phyloP scores from a whole-genome alignment of 2,888 invertebrate species.

The Camptogramma bilineatum region DNA sequence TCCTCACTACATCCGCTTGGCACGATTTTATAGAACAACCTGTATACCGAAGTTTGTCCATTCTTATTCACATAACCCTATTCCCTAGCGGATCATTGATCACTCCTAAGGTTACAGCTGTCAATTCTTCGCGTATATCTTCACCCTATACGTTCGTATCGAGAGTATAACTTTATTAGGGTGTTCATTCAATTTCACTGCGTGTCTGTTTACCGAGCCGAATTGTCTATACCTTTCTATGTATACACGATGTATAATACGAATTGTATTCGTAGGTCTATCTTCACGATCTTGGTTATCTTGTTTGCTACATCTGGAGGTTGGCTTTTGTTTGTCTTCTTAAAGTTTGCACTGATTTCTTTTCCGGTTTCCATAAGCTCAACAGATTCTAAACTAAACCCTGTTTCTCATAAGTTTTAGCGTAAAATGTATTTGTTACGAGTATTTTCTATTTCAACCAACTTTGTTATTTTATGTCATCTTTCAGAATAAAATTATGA shows the following conservation, averaged over 20 bases:
- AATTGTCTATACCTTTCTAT: neutral
- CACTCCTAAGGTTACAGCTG: conserved; percentile 5
- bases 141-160: neutral
- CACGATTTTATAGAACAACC: conserved; percentile 3
- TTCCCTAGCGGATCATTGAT: neutral
- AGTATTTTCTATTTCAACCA: too few species aligned
- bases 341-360: neutral
- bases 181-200: conserved; percentile 44
- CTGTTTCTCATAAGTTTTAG: neutral
- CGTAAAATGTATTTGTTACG: neutral
- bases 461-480: neutral
- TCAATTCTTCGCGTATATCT: neutral
- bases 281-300: conserved; percentile 10
- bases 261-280: neutral
- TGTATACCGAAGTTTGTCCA: neutral
- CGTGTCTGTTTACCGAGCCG: conserved; percentile 9
- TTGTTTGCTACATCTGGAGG: conserved; percentile 4
- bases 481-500: neutral
- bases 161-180: conserved; percentile 25
- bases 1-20: neutral
- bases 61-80: conserved; percentile 19
- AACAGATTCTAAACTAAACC: neutral
- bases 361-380: neutral
- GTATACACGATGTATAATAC: neutral
- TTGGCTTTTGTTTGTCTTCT: neutral